These are phyloP conservation scores for Pachypanchax playfairii DNA, from an alignment of 2,113 vertebrate species.

Conservation along the genomic window DNA sequence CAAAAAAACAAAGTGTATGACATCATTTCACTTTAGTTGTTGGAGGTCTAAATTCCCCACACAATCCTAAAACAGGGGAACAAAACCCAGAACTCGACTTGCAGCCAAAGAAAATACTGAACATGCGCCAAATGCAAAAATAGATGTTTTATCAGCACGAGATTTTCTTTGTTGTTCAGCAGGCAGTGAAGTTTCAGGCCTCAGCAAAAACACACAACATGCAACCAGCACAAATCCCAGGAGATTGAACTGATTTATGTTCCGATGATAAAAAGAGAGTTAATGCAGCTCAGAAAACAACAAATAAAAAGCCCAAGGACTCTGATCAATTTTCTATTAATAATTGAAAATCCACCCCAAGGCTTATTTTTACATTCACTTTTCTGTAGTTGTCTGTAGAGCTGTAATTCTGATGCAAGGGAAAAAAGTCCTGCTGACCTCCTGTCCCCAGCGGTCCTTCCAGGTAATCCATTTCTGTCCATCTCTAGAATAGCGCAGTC, in stretches of 20 bases:
- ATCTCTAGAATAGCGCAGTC: constrained; percentile 88
- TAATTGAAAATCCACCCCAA: not conserved
- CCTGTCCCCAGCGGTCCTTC: constrained; percentile 88
- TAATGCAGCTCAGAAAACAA: constrained; percentile 18
- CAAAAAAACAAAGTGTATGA: constrained; percentile 12
- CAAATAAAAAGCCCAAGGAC: constrained; percentile 14
- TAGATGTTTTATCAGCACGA: constrained; percentile 3
- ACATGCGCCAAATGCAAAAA: constrained; percentile 17
- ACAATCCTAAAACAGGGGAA: not conserved
- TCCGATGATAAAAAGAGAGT: constrained; percentile 25
- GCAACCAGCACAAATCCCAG: constrained; percentile 1
- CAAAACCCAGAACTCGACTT: constrained; percentile 12
- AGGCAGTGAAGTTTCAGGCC: not conserved
- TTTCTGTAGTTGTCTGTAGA: not conserved
- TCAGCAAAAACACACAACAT: constrained; percentile 2
- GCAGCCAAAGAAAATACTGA: constrained; percentile 27
- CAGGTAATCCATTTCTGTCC: constrained; percentile 89
- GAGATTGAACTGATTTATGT: too few species aligned
- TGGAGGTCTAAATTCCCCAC: not conserved
- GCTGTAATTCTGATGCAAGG: constrained; percentile 1
- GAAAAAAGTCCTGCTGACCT: constrained; percentile 73
- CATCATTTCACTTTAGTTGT: not conserved
- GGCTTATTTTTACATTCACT: constrained; percentile 8
- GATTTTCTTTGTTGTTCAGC: constrained; percentile 19
- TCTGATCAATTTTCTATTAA: constrained; percentile 8